Conservation (phyloP, 2,797 vertebrate species). For the Rhinatrema bivittatum region DNA sequence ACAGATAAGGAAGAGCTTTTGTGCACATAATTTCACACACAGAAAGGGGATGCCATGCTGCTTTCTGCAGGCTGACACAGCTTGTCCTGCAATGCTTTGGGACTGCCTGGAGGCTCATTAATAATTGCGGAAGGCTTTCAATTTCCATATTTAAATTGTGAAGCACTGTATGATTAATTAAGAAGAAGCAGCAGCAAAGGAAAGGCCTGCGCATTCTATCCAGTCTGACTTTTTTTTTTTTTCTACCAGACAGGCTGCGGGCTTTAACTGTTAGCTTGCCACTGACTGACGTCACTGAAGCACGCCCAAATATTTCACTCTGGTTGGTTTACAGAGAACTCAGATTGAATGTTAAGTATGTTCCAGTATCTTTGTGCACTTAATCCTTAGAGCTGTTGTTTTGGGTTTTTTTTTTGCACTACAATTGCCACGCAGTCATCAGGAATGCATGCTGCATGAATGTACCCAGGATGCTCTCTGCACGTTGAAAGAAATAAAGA, state of each 20-base stretch:
- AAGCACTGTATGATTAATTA: constrained; percentile 35
- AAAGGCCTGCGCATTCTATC: not conserved
- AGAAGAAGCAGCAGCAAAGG: not conserved
- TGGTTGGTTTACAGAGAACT: not conserved
- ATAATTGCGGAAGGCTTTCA: constrained; percentile 29
- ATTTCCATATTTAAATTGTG: constrained; percentile 36
- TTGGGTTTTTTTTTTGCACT: no score
- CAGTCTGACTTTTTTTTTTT: not conserved
- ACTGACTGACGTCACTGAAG: not conserved
- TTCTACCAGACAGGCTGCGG: not conserved
- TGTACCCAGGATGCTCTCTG: constrained; percentile 17
- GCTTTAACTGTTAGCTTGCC: constrained; percentile 23
- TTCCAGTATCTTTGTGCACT: constrained; percentile 2
- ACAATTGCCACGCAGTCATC: constrained; percentile 2
- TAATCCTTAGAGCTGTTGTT: constrained; percentile 14
- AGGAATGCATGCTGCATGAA: constrained; percentile 10
- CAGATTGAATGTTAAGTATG: constrained; percentile 19
- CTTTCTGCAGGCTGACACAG: constrained; percentile 10
- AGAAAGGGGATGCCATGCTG: constrained; percentile 21
- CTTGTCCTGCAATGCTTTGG: constrained; percentile 14
- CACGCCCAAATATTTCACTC: not conserved
- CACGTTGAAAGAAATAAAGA: not conserved
- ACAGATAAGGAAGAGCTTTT: constrained; percentile 69
- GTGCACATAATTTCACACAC: constrained; percentile 30
- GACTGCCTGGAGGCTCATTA: constrained; percentile 38